Evolutionary conservation across 2,113 vertebrate genomes (phyloP), one percentile per base, ranked within the genome.

Genomic region (Reinhardtius hippoglossoides): DNA sequence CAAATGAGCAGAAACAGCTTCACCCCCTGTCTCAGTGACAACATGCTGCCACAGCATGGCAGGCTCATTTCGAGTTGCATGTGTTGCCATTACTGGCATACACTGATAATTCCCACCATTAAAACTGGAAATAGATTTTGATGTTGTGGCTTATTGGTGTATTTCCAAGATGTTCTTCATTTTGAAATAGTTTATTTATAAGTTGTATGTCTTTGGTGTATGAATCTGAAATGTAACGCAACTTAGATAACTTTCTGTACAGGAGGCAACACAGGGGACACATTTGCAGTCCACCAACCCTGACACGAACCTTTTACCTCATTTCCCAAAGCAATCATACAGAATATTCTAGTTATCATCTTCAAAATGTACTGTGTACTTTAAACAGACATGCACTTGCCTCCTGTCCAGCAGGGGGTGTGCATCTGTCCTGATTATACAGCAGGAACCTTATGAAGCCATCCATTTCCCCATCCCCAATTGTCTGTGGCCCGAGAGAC

Each of bases 401-500:
- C 27, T 55, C n/a, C 35, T 26, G 70, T 23, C 40, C 4, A 54
- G 62, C 50, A 54, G 44, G 55, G n/a, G 1, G 15, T 3, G 5
- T 42, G 24, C 63, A 68, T 74, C 71, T 68, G 46, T 48, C 24
- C 37, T 58, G 50, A 46, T 74, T 40, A 54, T 59, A 64, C 71
- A 79, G 58, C 27, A 24, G 44, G 46, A 37, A 71, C 57, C 21
- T 10, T 69, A 52, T 42, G 40, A 77, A 77, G 6, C 9, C 21
- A n/a, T 67, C 67, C 20, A 48, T 55, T 73, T 84, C 81, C 24
- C 37, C 21, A n/a, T 66, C 35, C 64, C 35, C 24, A 20, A 37
- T 76, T 63, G 24, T 66, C 35, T 80, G 24, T 10, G 44, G 67
- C 76, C 54, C 76, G 46, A 50, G 46, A 50, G 16, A 50, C 46